Evolutionary conservation across 2,797 vertebrate genomes (phyloP).

Genomic region (Meda fulgida): DNA sequence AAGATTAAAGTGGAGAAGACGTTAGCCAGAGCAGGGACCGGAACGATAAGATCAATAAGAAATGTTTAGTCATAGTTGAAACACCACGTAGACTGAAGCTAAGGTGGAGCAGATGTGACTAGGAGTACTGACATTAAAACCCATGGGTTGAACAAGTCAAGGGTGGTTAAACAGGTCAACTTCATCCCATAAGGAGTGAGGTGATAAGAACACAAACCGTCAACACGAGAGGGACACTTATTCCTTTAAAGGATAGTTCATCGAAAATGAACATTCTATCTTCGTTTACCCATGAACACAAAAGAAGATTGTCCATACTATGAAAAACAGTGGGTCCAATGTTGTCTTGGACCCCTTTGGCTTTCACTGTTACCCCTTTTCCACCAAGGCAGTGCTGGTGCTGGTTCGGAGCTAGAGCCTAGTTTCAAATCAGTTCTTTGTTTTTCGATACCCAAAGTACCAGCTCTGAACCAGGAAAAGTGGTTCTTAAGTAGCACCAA

Average conservation of each 20-base stretch:
- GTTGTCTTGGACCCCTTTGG: not conserved
- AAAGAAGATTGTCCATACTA: not conserved
- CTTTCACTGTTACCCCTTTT: no score
- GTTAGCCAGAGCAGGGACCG: conserved; percentile 33
- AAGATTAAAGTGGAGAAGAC: conserved; percentile 23
- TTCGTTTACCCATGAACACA: not conserved
- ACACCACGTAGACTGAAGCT: not conserved
- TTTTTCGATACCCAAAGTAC: no score
- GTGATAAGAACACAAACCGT: conserved; percentile 47
- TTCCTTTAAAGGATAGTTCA: not conserved
- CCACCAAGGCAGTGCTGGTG: no score
- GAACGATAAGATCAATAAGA: conserved; percentile 21
- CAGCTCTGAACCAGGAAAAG: no score
- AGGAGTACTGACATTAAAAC: conserved; percentile 22
- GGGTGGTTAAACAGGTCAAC: conserved; percentile 58
- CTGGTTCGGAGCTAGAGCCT: no score
- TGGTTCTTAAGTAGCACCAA: no score
- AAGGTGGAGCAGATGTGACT: conserved; percentile 48
- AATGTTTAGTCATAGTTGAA: conserved; percentile 3
- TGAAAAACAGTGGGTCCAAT: not conserved
- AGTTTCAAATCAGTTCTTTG: no score
- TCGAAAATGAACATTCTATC: not conserved
- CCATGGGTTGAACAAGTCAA: conserved; percentile 22
- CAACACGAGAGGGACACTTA: not conserved
- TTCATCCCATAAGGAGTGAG: conserved; percentile 53